phyloP scores from a whole-genome alignment of 2,797 vertebrate species.

The Setipinna tenuifilis region DNA sequence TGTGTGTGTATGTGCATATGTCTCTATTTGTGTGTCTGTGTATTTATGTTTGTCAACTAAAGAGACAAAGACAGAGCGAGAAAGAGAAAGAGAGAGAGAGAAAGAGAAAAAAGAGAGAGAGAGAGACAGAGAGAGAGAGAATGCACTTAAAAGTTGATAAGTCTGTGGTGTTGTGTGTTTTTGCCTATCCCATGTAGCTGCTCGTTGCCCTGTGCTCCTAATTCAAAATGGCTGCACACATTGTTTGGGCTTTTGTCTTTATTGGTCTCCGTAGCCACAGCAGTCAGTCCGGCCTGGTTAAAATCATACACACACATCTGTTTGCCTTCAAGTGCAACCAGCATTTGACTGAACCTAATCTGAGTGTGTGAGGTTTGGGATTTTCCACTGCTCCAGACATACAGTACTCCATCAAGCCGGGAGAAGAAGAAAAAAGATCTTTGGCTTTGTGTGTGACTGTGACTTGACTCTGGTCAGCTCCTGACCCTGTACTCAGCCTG shows the following conservation, averaged over 20 bases:
- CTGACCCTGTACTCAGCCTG: background rate
- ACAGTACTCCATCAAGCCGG: background rate
- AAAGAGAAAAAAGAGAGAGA: background rate
- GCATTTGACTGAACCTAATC: background rate
- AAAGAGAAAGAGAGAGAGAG: too few relatives aligned
- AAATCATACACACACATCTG: conserved; percentile 23
- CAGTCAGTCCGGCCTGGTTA: background rate
- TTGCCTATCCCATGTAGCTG: background rate
- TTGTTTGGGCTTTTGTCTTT: background rate
- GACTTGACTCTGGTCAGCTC: background rate
- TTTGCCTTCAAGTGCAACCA: conserved; percentile 10
- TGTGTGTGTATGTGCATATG: background rate
- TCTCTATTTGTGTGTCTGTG: background rate
- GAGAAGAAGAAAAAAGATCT: background rate
- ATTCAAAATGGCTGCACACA: background rate
- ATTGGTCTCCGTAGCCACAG: background rate
- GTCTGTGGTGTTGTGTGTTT: background rate
- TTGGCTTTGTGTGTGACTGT: background rate
- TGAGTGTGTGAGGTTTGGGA: background rate
- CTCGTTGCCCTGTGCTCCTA: background rate
- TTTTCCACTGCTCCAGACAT: background rate
- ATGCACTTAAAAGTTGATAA: background rate
- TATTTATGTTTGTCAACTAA: background rate
- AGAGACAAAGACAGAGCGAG: too few relatives aligned
- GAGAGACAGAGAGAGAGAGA: background rate